Percentiles rank a stretch among this genome's conserved stretches.
phyloP scores from a whole-genome alignment of 2,113 vertebrate genomes.

The Turdus rufiventris region DNA sequence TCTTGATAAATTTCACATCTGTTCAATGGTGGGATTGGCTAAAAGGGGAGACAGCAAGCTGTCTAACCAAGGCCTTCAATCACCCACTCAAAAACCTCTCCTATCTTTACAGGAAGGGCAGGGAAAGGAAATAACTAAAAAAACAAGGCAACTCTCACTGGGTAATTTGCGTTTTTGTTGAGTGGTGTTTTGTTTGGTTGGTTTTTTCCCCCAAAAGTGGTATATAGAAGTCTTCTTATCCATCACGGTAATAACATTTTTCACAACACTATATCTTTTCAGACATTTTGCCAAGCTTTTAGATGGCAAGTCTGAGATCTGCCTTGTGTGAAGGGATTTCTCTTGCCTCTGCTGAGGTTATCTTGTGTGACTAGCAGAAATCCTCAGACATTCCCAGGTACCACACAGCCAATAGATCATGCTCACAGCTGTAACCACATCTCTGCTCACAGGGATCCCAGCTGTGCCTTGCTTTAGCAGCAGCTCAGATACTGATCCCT shows the following conservation, averaged over 20 bases:
- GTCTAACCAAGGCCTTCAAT: background rate
- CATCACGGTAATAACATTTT: background rate
- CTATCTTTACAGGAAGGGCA: background rate
- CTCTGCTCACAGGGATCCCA: background rate
- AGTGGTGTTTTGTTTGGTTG: background rate
- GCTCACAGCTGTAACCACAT: background rate
- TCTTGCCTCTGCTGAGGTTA: background rate
- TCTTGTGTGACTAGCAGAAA: background rate
- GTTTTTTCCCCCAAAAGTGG: accelerated
- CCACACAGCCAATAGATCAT: background rate
- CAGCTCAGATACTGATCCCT: background rate
- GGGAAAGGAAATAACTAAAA: background rate
- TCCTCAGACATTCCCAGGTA: background rate
- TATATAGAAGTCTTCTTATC: background rate
- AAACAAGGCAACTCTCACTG: background rate
- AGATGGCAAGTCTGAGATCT: background rate
- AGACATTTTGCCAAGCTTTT: background rate
- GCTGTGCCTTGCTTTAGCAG: background rate
- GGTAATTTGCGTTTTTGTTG: background rate
- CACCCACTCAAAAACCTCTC: background rate
- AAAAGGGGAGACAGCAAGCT: background rate
- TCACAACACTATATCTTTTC: background rate
- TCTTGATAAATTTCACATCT: background rate
- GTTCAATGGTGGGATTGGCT: background rate
- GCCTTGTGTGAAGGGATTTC: background rate